Evolutionary conservation across 1,140 invertebrate genomes (phyloP).

Genomic region (Steinernema khuongi): DNA sequence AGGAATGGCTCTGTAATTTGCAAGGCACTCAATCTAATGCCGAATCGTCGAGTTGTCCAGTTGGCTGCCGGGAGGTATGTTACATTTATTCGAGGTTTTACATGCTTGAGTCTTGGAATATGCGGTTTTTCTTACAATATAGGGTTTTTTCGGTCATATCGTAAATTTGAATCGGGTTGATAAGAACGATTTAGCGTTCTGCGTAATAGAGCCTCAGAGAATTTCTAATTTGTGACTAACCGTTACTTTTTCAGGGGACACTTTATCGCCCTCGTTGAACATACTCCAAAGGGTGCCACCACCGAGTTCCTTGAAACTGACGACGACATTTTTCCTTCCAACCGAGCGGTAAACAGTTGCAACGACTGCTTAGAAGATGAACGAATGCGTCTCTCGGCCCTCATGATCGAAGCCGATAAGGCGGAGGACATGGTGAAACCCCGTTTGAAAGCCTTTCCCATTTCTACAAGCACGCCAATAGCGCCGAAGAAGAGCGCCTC

Average conservation of each 20-base stretch:
- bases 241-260: neutral
- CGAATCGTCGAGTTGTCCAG: neutral
- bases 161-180: no score
- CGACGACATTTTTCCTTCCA: neutral
- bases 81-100: neutral
- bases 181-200: no score
- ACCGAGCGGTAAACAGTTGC: neutral
- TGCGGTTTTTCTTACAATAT: no score
- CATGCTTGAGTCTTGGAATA: no score
- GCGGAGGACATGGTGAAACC: neutral
- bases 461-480: neutral
- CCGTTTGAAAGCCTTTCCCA: neutral
- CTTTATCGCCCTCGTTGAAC: neutral
- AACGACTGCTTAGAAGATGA: neutral
- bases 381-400: neutral
- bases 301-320: neutral
- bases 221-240: neutral
- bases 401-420: neutral
- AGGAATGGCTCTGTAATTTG: neutral
- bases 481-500: neutral
- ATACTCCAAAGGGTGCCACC: neutral
- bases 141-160: no score
- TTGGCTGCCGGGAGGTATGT: neutral
- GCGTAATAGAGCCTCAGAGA: no score
- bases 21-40: constrained; percentile 1